Evolutionary conservation across 2,113 vertebrate genomes (phyloP), one percentile per base, ranked within the genome.

Genomic region (Parus major): DNA sequence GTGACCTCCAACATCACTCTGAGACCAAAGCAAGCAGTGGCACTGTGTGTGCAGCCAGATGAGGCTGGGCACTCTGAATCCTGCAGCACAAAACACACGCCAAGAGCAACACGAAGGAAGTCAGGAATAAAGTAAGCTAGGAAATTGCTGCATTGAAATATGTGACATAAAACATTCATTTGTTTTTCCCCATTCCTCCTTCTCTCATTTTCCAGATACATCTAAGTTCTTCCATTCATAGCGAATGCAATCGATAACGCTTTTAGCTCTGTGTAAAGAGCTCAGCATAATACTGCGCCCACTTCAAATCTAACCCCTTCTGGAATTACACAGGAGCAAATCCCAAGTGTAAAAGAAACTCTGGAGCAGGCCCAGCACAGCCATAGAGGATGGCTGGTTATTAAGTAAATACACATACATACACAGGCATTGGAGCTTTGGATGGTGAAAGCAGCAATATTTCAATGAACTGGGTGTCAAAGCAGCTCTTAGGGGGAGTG

Each of bases 241-340:
- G 68, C 69, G 88, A 92, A 88, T 84, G 56, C 56, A 93, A 96
- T 95, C 94, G 0, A 96, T 97, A 96, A 90, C 39, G 76, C 93
- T 97, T 96, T 97, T 90, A 97, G 76, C 82, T 44, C 52, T 0
- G 2, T 65, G 60, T 46, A 52, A 66, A 4, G 53, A 82, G 61
- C 39, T 56, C 65, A 42, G 84, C 84, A 72, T 18, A 65, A 82
- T 29, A 29, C 85, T 39, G 72, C 80, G 53, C 49, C 72, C 80
- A 33, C 61, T 71, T 44, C 79, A 24, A 66, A 81, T 2, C 56
- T 18, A 75, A 36, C n/a, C 35, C 64, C 36, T 75, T 81, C 57
- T 3, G 0, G 79, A 92, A 72, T 41, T 29, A 27, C 52, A 86
- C 28, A 21, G 83, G 9, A 79, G 5, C 39, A 82, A 92, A 77